Percentiles rank a stretch among this genome's conserved stretches.
Evolutionary conservation across 2,113 vertebrate species (phyloP).

Genomic region (Phyllopteryx taeniolatus): DNA sequence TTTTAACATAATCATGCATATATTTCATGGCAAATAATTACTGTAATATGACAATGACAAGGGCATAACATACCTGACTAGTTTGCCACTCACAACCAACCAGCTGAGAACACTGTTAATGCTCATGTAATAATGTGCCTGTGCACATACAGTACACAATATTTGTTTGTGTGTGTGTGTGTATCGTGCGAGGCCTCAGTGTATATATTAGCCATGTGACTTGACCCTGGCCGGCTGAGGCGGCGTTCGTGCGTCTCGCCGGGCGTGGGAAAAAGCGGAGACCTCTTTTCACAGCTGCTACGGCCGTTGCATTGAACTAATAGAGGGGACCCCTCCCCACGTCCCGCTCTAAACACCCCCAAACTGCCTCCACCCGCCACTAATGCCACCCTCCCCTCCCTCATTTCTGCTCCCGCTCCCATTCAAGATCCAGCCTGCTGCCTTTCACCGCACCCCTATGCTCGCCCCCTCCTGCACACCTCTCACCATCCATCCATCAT

Average conservation of each 20-base stretch:
- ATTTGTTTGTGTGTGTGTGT: constrained; percentile 73
- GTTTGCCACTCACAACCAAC: background rate
- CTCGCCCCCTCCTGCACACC: constrained; percentile 46
- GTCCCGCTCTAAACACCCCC: constrained; percentile 44
- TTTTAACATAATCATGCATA: background rate
- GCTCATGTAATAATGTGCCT: constrained; percentile 54
- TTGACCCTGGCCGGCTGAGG: constrained; percentile 82
- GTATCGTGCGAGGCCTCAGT: constrained; percentile 77
- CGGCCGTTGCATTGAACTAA: constrained; percentile 82
- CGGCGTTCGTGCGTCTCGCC: constrained; percentile 71
- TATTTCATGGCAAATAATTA: background rate
- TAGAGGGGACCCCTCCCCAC: constrained; percentile 69
- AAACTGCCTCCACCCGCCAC: constrained; percentile 34
- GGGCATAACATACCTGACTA: too few species aligned
- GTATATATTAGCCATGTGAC: constrained; percentile 83
- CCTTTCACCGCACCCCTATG: constrained; percentile 57
- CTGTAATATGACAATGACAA: background rate
- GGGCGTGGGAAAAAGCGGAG: constrained; percentile 92
- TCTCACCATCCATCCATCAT: constrained; percentile 33
- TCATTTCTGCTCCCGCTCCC: constrained; percentile 37
- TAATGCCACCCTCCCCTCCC: constrained; percentile 39
- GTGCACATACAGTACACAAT: constrained; percentile 75
- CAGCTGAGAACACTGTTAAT: constrained; percentile 34
- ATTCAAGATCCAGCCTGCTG: constrained; percentile 64
- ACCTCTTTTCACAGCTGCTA: constrained; percentile 91